Conservation (phyloP, 2,113 vertebrate species). For the Zonotrichia leucophrys region DNA sequence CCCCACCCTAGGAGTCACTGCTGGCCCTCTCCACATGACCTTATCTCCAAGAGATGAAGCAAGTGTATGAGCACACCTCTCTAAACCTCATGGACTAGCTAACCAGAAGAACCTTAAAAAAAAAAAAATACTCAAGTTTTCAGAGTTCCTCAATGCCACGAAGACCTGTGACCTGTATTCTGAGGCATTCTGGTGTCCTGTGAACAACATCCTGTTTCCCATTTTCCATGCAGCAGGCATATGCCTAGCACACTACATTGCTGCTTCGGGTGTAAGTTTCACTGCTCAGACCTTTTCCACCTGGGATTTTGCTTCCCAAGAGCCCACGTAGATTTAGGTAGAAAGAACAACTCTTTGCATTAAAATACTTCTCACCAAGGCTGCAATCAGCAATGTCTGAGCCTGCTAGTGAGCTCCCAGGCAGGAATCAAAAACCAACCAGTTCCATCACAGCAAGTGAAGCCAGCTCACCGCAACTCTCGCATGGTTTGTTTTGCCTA, state of each 20-base stretch:
- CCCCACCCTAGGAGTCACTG: background rate
- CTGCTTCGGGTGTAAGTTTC: background rate
- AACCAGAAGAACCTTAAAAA: background rate
- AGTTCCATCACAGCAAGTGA: background rate
- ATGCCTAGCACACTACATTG: background rate
- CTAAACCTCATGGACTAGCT: background rate
- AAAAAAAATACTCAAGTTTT: background rate
- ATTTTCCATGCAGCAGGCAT: background rate
- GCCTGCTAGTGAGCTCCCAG: background rate
- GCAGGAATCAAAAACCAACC: background rate
- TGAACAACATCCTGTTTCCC: fast-evolving
- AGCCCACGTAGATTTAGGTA: background rate
- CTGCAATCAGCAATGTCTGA: background rate
- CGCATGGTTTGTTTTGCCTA: background rate
- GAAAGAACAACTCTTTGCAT: background rate
- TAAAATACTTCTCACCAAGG: background rate
- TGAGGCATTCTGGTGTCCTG: background rate
- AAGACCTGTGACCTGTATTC: background rate
- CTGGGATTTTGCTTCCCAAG: background rate
- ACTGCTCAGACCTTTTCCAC: background rate
- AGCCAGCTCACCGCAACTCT: background rate
- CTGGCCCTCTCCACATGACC: background rate
- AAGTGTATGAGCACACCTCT: background rate
- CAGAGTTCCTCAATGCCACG: background rate
- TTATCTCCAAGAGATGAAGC: background rate